Evolutionary conservation across 53 echinoderm and acorn worm genomes (phyloP).

Genomic region (Zoroaster sp.): DNA sequence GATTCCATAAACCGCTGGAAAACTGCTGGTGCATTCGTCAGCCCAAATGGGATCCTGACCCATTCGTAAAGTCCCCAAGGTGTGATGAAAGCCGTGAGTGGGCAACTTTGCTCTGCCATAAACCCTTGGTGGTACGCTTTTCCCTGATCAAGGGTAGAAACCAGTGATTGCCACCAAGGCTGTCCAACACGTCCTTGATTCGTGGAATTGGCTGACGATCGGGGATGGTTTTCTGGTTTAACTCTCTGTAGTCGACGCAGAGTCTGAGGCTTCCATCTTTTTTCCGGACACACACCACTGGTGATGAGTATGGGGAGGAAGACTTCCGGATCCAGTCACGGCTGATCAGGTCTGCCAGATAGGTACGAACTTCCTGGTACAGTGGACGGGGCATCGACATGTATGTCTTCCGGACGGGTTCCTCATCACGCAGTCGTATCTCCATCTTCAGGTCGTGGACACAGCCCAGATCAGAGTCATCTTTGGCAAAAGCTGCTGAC

Average conservation of each 20-base stretch:
- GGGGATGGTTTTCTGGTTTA: constrained; percentile 3
- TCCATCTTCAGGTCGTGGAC: neutral
- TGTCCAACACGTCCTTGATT: too few species aligned
- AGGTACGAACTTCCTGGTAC: constrained; percentile 2
- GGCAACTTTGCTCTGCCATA: constrained; percentile 51
- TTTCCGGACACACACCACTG: constrained; percentile 58
- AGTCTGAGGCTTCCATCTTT: constrained; percentile 44
- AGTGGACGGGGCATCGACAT: constrained; percentile 9
- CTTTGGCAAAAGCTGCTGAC: too few species aligned
- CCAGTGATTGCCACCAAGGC: constrained; percentile 23
- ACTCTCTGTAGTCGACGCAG: constrained; percentile 14
- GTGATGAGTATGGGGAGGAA: constrained; percentile 53
- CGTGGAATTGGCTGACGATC: neutral
- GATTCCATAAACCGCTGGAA: constrained; percentile 63
- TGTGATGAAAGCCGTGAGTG: too few species aligned
- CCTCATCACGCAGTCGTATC: neutral
- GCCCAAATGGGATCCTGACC: too few species aligned
- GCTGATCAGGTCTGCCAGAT: neutral
- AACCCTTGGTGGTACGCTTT: constrained; percentile 77
- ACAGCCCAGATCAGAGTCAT: constrained; percentile 47
- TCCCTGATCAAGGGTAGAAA: constrained; percentile 72
- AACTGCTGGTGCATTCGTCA: too few species aligned
- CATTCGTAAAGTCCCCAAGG: too few species aligned
- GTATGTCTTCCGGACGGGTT: constrained; percentile 33
- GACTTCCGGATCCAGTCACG: constrained; percentile 14